Evolutionary conservation across 2,888 invertebrate species (phyloP).

Genomic region (Mystacides longicornis): DNA sequence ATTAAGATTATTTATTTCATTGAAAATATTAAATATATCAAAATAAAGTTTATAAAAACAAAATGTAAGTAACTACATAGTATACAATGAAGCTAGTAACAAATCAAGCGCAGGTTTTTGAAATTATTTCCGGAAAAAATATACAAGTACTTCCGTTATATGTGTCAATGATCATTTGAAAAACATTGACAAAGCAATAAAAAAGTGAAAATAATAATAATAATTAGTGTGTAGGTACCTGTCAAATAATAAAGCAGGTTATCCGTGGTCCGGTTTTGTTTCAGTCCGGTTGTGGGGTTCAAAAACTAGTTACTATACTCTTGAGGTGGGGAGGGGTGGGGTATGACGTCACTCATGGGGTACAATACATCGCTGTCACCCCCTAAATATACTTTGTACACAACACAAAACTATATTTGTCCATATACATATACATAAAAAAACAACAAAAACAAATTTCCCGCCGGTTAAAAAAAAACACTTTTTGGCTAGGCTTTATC

Average conservation of each 20-base stretch:
- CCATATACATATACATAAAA: neutral
- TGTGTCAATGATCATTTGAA: neutral
- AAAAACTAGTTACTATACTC: neutral
- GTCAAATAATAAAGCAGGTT: constrained; percentile 1
- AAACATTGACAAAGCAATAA: neutral
- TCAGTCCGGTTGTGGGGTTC: constrained; percentile 1
- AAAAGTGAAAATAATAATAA: constrained; percentile 1
- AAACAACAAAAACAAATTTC: constrained; percentile 11
- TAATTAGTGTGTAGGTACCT: constrained; percentile 1
- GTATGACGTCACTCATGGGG: neutral
- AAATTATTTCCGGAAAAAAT: no score
- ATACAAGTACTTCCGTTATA: no score
- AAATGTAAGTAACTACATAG: no score
- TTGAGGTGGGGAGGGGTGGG: constrained; percentile 1
- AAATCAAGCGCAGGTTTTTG: no score
- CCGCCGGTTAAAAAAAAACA: constrained; percentile 20
- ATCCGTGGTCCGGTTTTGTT: constrained; percentile 1
- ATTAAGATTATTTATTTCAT: no score
- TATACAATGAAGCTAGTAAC: no score
- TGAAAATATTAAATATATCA: no score
- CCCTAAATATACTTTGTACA: no score
- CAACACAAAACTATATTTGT: no score
- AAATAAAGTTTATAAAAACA: no score
- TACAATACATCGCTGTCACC: no score
- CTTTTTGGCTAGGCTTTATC: no score